Evolutionary conservation across 2,797 vertebrate species (phyloP).

Genomic region (Pangasius krempfi): DNA sequence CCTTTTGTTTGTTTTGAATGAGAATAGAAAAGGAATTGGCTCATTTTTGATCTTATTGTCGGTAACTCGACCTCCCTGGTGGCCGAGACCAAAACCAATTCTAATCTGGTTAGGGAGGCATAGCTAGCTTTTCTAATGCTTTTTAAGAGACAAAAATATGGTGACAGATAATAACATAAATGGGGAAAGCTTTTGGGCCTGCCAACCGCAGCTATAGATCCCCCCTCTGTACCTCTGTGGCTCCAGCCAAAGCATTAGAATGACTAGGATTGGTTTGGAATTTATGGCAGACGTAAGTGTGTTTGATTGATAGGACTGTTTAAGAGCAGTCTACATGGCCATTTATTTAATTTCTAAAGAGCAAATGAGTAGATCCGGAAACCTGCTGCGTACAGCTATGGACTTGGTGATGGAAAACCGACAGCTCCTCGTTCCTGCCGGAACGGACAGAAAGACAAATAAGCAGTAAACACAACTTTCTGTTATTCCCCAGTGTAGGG

Average conservation of each 20-base stretch:
- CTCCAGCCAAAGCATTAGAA: slow-evolving; percentile 66
- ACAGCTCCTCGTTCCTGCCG: slow-evolving; percentile 8
- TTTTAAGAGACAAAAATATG: slow-evolving; percentile 82
- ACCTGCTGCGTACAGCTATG: slow-evolving; percentile 46
- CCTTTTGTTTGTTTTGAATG: slow-evolving; percentile 85
- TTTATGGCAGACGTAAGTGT: slow-evolving; percentile 84
- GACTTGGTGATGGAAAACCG: slow-evolving; percentile 1
- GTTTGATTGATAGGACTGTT: slow-evolving; percentile 86
- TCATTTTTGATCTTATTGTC: slow-evolving; percentile 84
- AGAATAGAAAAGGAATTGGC: slow-evolving; percentile 83
- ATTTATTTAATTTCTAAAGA: slow-evolving; percentile 77
- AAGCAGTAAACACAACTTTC: slow-evolving; percentile 4
- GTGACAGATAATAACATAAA: slow-evolving; percentile 70
- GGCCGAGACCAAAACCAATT: slow-evolving; percentile 79
- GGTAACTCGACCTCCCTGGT: slow-evolving; percentile 82
- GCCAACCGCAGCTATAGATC: slow-evolving; percentile 57
- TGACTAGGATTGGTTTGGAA: slow-evolving; percentile 72
- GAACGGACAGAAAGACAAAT: slow-evolving; percentile 14
- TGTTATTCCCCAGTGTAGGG: background rate
- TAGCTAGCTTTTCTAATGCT: slow-evolving; percentile 79
- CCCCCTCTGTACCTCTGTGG: slow-evolving; percentile 34
- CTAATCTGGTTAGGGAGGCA: slow-evolving; percentile 79
- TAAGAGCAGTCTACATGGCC: slow-evolving; percentile 76
- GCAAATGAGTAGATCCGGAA: slow-evolving; percentile 61
- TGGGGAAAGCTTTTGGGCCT: slow-evolving; percentile 63